Base-by-base conservation (phyloP, 2,888 invertebrate species). In the Molorchus minor region DNA sequence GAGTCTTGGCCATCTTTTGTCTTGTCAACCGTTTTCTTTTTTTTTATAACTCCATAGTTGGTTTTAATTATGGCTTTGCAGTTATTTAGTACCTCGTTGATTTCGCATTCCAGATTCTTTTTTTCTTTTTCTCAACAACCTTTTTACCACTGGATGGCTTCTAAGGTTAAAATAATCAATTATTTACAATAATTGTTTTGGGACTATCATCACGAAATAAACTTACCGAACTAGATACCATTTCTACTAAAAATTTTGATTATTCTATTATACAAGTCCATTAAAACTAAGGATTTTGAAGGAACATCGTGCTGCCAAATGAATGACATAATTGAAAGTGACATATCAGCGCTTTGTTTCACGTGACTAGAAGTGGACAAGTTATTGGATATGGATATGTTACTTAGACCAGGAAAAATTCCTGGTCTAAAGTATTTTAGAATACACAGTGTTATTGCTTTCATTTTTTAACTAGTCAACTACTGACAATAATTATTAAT, bases 231-330 rank as follows among this genome's bases (percentile, higher is more conserved):
- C 13, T 52, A 41, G 41, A 25, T 25, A 52, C 41, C 52, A 52
- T 52, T 19, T 52, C 41, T 52, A 41, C 30, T 21, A 17, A 41
- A 25, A 52, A 52, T 52, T 41, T 52, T n/a, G 29, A 4, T 41
- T 19, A 1, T 29, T 41, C 8, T 41, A 30, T 10, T 30, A 41
- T 16, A 45, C 55, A 36, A 45, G 45, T 46, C n/a, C n/a, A n/a
- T n/a, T n/a, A 55, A 36, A 16, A 55, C 55, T 55, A 17, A 17
- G 21, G 30, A 55, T 55, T 55, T 55, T 45, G 55, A 17, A 13
- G 45, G 45, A 12, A 36, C 12, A 30, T 55, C 55, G 30, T 44
- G 5, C 43, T 55, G 55, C 45, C 55, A 55, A 55, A 55, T 44
- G 8, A 20, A 12, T 46, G 55, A 54, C 45, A 52, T 49, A 49